A percentile compares a stretch with the other conserved stretches of the same genome.
phyloP scores from a whole-genome alignment of 2,888 invertebrate genomes.

The Margaritifera margaritifera region DNA sequence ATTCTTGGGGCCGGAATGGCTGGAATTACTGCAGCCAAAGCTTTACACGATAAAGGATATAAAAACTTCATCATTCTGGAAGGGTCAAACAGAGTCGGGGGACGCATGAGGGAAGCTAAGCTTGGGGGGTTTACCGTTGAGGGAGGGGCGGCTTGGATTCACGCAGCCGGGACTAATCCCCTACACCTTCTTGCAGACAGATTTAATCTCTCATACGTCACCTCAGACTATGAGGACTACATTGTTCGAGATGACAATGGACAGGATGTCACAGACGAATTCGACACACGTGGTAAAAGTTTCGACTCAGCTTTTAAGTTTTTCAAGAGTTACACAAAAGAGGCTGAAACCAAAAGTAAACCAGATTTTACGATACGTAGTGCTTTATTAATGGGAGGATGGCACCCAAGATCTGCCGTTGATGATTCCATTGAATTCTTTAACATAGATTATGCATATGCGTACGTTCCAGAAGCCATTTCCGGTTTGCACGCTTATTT shows the following conservation, averaged over 20 bases:
- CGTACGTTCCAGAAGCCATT: conserved; percentile 2
- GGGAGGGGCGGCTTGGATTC: conserved; percentile 28
- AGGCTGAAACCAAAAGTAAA: background rate
- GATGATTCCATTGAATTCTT: conserved; percentile 21
- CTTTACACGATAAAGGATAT: conserved; percentile 25
- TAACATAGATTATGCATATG: conserved; percentile 6
- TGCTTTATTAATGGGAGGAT: conserved; percentile 11
- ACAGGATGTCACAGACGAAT: conserved; percentile 12
- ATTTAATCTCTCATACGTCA: conserved; percentile 8
- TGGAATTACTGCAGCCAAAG: conserved; percentile 32
- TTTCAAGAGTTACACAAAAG: no score
- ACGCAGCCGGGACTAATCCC: conserved; percentile 23
- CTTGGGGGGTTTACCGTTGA: conserved; percentile 26
- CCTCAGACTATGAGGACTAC: conserved; percentile 10
- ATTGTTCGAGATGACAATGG: conserved; percentile 18
- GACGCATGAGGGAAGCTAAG: conserved; percentile 17
- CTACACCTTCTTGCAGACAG: conserved; percentile 13
- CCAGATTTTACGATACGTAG: conserved; percentile 14
- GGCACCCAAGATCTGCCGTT: conserved; percentile 15
- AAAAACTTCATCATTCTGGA: conserved; percentile 29
- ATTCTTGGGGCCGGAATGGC: conserved; percentile 25
- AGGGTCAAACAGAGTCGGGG: conserved; percentile 25
- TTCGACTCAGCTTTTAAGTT: background rate
- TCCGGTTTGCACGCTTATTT: conserved; percentile 16
- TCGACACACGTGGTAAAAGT: conserved; percentile 2